phyloP scores from a whole-genome alignment of 2,888 invertebrate genomes.

The Drosophila nigricruria region DNA sequence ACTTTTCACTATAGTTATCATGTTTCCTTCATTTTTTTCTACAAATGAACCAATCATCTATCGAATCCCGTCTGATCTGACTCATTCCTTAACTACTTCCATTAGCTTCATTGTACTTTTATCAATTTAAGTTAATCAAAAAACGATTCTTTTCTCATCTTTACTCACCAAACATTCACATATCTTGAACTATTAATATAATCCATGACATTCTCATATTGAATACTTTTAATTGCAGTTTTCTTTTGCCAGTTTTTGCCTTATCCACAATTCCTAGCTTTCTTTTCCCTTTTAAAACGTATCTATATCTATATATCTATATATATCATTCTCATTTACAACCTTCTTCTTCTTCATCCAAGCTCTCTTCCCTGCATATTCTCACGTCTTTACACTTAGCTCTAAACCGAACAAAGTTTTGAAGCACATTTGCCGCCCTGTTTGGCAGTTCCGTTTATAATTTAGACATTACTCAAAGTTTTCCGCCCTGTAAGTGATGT shows the following conservation, averaged over 20 bases:
- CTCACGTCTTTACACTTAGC: background rate
- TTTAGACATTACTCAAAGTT: slow-evolving; percentile 74
- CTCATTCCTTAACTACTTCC: too few species aligned
- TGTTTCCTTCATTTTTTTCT: too few species aligned
- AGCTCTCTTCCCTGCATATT: background rate
- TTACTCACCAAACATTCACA: background rate
- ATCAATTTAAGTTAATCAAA: too few species aligned
- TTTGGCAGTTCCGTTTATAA: slow-evolving; percentile 36
- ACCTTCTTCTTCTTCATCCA: background rate
- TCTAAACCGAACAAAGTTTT: background rate
- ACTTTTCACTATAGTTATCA: too few species aligned
- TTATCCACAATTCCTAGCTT: background rate
- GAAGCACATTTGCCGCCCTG: slow-evolving; percentile 18
- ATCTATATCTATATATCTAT: too few species aligned
- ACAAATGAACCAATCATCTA: too few species aligned
- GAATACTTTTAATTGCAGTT: background rate
- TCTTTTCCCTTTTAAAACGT: background rate
- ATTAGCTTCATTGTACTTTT: too few species aligned
- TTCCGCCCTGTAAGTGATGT: slow-evolving; percentile 56
- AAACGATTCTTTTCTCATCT: too few species aligned
- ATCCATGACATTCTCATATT: background rate
- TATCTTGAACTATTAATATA: background rate
- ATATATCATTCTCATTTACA: background rate
- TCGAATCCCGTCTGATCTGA: too few species aligned
- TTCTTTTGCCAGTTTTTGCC: background rate